Percentiles rank a stretch among this genome's conserved stretches.
Evolutionary conservation across 2,797 vertebrate species (phyloP).

Genomic region (Sebastiscus tertius): DNA sequence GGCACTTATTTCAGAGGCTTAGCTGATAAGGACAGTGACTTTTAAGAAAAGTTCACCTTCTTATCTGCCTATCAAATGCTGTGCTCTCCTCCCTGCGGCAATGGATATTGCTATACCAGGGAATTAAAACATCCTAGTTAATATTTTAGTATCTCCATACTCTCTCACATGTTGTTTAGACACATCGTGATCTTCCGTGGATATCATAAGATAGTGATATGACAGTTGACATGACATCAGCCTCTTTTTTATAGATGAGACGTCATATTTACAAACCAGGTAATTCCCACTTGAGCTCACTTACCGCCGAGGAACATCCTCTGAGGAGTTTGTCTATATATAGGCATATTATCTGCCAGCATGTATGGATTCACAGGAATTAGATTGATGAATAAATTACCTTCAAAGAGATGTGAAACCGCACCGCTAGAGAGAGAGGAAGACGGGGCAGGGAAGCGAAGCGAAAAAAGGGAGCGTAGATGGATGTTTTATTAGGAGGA

Average conservation of each 20-base stretch:
- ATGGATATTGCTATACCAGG: background rate
- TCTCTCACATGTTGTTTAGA: background rate
- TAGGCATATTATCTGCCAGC: constrained; percentile 23
- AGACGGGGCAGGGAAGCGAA: constrained; percentile 16
- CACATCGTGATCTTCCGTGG: background rate
- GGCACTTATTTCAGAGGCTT: constrained; percentile 41
- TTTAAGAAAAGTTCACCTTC: background rate
- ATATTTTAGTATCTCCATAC: background rate
- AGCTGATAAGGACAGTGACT: constrained; percentile 12
- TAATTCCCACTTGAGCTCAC: constrained; percentile 33
- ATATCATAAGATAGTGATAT: constrained; percentile 7
- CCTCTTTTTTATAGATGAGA: background rate
- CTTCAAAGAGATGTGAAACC: constrained; percentile 40
- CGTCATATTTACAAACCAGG: constrained; percentile 17
- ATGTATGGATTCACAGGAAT: constrained; percentile 42
- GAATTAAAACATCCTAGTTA: constrained; percentile 7
- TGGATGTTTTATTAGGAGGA: constrained; percentile 47
- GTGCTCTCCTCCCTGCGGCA: background rate
- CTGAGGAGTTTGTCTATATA: constrained; percentile 2
- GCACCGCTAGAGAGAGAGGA: background rate
- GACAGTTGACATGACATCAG: constrained; percentile 10
- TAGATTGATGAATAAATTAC: constrained; percentile 61
- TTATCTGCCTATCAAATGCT: background rate
- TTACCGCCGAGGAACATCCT: background rate
- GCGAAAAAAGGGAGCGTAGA: background rate